phyloP scores from a whole-genome alignment of 1,140 invertebrate genomes.

The Diabrotica undecimpunctata region DNA sequence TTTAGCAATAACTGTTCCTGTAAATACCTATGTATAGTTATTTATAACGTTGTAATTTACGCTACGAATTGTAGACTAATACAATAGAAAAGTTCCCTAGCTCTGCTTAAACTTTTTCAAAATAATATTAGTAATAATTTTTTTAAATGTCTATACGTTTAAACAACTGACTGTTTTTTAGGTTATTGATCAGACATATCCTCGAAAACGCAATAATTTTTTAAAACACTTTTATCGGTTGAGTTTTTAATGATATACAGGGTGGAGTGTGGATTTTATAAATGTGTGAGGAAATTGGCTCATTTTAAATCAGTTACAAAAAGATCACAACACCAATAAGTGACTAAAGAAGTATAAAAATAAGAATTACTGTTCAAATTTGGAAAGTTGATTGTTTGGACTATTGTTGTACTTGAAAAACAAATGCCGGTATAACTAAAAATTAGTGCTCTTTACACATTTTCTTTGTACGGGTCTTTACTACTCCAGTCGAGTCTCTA shows the following conservation, averaged over 20 bases:
- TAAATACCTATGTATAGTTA: slow-evolving; percentile 49
- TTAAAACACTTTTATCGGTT: neutral
- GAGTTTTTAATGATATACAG: neutral
- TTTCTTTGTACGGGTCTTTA: too few relatives aligned
- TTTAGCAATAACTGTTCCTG: slow-evolving; percentile 34
- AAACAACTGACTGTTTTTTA: slow-evolving; percentile 6
- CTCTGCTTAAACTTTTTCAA: slow-evolving; percentile 27
- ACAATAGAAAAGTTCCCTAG: slow-evolving; percentile 28
- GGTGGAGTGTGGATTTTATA: neutral
- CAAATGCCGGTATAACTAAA: too few relatives aligned
- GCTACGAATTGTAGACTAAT: slow-evolving; percentile 30
- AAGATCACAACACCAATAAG: too few relatives aligned
- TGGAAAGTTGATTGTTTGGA: too few relatives aligned
- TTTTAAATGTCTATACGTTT: slow-evolving; percentile 9
- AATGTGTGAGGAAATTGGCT: too few relatives aligned
- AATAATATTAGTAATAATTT: slow-evolving; percentile 9
- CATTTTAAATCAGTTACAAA: too few relatives aligned
- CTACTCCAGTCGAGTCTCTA: too few relatives aligned
- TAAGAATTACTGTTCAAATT: too few relatives aligned
- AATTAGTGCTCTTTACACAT: too few relatives aligned
- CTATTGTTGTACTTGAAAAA: too few relatives aligned
- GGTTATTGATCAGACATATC: slow-evolving; percentile 5
- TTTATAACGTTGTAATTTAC: slow-evolving; percentile 39
- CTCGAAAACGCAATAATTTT: slow-evolving; percentile 1
- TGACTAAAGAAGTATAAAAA: too few relatives aligned